Evolutionary conservation across 2,113 vertebrate genomes (phyloP).

Genomic region (Vireo altiloquus): DNA sequence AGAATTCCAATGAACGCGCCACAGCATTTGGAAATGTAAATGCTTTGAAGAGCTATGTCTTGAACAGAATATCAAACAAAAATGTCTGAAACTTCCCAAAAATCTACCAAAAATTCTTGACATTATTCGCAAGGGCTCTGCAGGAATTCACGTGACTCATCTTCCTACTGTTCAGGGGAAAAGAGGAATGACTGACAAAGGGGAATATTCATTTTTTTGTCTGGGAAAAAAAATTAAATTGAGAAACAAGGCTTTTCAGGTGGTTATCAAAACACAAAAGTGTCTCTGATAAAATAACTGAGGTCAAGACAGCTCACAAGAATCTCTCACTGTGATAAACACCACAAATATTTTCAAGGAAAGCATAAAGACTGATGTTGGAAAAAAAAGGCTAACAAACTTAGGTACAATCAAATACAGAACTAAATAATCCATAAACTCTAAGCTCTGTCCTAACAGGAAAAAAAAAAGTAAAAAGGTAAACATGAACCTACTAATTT

Average conservation of each 20-base stretch:
- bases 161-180: neutral
- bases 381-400: neutral
- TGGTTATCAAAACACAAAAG: neutral
- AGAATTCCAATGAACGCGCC: neutral
- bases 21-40: neutral
- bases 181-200: neutral
- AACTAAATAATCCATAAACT: neutral
- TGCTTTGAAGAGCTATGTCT: neutral
- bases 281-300: neutral
- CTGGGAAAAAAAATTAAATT: neutral
- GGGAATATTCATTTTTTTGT: neutral
- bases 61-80: neutral
- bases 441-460: neutral
- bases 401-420: neutral
- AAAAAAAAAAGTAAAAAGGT: neutral
- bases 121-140: neutral
- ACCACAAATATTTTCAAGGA: neutral
- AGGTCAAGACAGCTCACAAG: neutral
- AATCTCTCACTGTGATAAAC: neutral
- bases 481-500: neutral
- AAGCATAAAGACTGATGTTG: neutral
- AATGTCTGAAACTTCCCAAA: neutral
- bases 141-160: neutral
- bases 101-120: neutral
- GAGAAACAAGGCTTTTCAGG: neutral